Percentiles rank a stretch among this genome's conserved stretches.
Evolutionary conservation across 2,797 vertebrate species (phyloP).

Genomic region (Hylomyscus alleni): DNA sequence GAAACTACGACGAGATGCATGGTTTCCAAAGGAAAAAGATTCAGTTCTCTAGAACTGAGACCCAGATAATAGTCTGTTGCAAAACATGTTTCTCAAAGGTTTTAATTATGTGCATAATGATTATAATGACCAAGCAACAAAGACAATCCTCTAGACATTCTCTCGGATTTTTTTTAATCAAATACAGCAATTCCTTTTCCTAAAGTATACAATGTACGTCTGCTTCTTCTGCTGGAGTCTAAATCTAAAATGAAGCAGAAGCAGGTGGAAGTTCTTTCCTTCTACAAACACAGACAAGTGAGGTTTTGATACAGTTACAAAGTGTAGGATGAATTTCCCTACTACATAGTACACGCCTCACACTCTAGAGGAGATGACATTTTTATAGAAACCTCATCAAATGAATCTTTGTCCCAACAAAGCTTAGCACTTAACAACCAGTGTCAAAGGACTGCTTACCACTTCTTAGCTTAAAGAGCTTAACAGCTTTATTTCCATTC

Average conservation of each 20-base stretch:
- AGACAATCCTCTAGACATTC: background rate
- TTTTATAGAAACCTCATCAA: background rate
- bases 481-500: background rate
- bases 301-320: background rate
- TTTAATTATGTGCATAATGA: background rate
- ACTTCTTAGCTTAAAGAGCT: background rate
- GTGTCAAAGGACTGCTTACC: background rate
- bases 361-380: background rate
- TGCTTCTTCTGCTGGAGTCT: background rate
- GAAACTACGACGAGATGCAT: background rate
- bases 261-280: background rate
- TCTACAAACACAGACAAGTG: background rate
- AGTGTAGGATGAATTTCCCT: background rate
- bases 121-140: background rate
- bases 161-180: background rate
- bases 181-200: slow-evolving; percentile 8
- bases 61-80: background rate
- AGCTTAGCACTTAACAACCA: background rate
- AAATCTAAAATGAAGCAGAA: slow-evolving; percentile 47
- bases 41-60: background rate
- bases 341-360: background rate
- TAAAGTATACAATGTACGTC: background rate
- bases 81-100: slow-evolving; percentile 23
- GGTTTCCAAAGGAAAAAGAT: background rate
- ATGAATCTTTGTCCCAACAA: background rate